Conservation (phyloP, 1,140 invertebrate species). For the Drosophila mauritiana region DNA sequence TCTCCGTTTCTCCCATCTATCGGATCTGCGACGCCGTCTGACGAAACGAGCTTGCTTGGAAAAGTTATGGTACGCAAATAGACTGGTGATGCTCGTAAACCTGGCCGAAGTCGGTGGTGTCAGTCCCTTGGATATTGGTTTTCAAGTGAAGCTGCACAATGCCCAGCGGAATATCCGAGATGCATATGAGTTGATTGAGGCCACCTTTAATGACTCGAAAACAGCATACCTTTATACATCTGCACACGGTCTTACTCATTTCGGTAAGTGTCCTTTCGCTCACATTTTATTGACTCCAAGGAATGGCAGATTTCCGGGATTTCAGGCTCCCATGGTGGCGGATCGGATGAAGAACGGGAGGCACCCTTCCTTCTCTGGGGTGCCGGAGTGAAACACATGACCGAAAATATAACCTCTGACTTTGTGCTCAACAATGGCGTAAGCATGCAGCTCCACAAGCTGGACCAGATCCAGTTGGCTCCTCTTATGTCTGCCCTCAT, state of each 20-base stretch:
- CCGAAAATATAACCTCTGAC: neutral
- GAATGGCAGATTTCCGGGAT: neutral
- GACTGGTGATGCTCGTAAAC: conserved; percentile 96
- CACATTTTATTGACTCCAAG: too few relatives aligned
- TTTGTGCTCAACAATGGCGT: neutral
- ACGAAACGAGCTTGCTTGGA: conserved; percentile 80
- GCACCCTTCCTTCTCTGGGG: conserved; percentile 98
- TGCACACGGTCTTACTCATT: conserved; percentile 99
- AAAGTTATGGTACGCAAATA: conserved; percentile 83
- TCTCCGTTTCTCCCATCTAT: neutral
- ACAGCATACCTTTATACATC: conserved; percentile 97
- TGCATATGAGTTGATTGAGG: conserved; percentile 89
- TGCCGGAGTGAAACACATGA: conserved; percentile 88
- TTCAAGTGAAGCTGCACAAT: conserved; percentile 90
- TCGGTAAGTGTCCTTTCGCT: conserved; percentile 87
- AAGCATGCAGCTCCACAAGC: conserved; percentile 84
- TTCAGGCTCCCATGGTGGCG: conserved; percentile 93
- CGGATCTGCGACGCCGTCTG: conserved; percentile 87
- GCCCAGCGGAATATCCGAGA: conserved; percentile 91
- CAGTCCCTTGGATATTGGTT: conserved; percentile 94
- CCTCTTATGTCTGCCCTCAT: conserved; percentile 94
- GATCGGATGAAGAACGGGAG: conserved; percentile 93
- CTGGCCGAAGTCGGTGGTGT: conserved; percentile 96
- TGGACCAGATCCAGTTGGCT: conserved; percentile 95
- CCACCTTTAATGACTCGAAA: conserved; percentile 90